Evolutionary conservation across 1,140 invertebrate genomes (phyloP), one percentile per base, ranked within the genome.

Genomic region (Heliconius melpomene): DNA sequence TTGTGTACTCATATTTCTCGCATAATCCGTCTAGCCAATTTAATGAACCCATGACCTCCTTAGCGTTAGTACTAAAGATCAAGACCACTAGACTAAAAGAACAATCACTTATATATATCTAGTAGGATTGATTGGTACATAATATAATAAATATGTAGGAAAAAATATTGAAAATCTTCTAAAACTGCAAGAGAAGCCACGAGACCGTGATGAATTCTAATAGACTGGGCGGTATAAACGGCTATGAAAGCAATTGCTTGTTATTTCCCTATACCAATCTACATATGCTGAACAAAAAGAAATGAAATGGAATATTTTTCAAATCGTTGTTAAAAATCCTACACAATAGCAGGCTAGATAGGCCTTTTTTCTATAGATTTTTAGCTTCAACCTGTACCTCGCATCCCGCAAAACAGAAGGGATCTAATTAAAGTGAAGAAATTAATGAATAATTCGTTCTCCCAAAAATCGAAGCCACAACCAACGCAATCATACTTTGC

Each of bases 161-260:
- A 66, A 66, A 66, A 66, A 13, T 13, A 66, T 66, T 5, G 60
- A 66, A 66, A 29, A 66, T 26, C 60, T 9, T 66, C 26, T 66
- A 66, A 66, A 66, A 29, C 23, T 57, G 60, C 60, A 13, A 66
- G 26, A 66, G 60, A 16, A 66, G 9, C 26, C 26, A 66, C 23
- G 60, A 16, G 13, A 66, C 60, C 60, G 60, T 66, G 60, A 66
- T 16, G 26, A 29, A 66, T 66, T 66, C 60, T 66, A 66, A 66
- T 66, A 66, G 60, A 29, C 60, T 66, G 7, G 60, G 13, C 60
- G 26, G 60, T 66, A 66, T 29, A 66, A 66, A 16, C 60, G 60
- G 26, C 9, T 26, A 66, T 66, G 26, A 66, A 66, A 29, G 60
- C 60, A 66, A 66, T 66, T 29, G 60, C 60, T 66, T 66, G 60